These are phyloP conservation scores for Fissipunctia ypsillon DNA, from an alignment of 2,888 invertebrate genomes.

Conservation along the genomic window DNA sequence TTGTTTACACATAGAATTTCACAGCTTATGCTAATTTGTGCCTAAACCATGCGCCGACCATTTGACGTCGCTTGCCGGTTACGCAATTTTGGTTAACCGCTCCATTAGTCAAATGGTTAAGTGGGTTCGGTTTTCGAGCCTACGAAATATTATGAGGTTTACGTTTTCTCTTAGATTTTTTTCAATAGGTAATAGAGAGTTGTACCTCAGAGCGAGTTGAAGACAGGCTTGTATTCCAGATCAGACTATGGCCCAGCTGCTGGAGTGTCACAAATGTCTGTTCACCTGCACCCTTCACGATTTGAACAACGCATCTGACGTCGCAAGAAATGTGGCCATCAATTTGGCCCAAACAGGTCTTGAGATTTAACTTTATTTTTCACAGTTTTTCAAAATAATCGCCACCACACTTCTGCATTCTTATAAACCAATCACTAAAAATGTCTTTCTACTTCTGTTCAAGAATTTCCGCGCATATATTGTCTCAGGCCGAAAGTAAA, in stretches of 20 bases:
- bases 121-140: slow-evolving; percentile 23
- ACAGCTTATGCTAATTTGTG: slow-evolving; percentile 29
- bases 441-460: no score
- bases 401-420: no score
- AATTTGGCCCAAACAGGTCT: no score
- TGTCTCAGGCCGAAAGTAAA: no score
- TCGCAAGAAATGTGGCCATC: background rate
- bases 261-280: background rate
- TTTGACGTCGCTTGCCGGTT: slow-evolving; percentile 11
- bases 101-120: slow-evolving; percentile 38
- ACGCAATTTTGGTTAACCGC: slow-evolving; percentile 34
- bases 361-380: no score
- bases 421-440: no score
- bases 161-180: background rate
- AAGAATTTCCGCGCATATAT: no score
- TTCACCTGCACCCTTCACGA: background rate
- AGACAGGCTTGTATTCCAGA: background rate
- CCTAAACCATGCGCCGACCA: slow-evolving; percentile 1
- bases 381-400: no score
- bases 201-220: background rate
- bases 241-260: background rate
- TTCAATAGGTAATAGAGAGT: background rate
- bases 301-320: background rate
- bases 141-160: background rate
- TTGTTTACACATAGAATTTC: background rate